phyloP scores from a whole-genome alignment of 2,113 vertebrate species.

The mouse (Mus musculus) region DNA sequence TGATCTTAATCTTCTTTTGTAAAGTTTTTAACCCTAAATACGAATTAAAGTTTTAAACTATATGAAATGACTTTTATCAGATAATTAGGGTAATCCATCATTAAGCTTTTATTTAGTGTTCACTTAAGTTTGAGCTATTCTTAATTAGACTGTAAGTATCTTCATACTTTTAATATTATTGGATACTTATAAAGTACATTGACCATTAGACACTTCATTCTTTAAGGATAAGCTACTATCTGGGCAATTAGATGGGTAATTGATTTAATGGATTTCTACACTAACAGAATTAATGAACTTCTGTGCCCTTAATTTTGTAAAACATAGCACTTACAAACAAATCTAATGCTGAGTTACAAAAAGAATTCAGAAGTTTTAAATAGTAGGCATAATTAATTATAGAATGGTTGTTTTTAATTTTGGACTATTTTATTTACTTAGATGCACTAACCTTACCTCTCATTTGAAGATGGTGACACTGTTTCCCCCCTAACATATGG shows the following conservation, averaged over 20 bases:
- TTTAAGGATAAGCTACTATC: conserved; percentile 49
- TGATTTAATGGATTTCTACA: conserved; percentile 51
- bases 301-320: conserved; percentile 19
- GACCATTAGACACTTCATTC: conserved; percentile 47
- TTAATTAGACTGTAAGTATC: conserved; percentile 35
- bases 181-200: conserved; percentile 51
- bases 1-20: neutral
- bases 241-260: conserved; percentile 53
- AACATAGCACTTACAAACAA: neutral
- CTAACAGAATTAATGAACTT: conserved; percentile 52
- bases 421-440: neutral
- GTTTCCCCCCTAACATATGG: neutral
- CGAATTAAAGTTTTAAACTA: conserved; percentile 26
- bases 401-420: neutral
- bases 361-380: neutral
- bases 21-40: neutral
- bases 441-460: neutral
- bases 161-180: conserved; percentile 51
- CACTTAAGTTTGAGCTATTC: conserved; percentile 6
- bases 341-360: neutral
- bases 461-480: neutral
- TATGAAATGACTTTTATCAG: neutral
- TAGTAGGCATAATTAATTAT: neutral
- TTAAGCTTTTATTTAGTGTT: conserved; percentile 43
- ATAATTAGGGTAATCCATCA: conserved; percentile 29